Percentiles rank a stretch among this genome's conserved stretches.
phyloP scores from a whole-genome alignment of 2,888 invertebrate genomes.

The Keiferia lycopersicella region DNA sequence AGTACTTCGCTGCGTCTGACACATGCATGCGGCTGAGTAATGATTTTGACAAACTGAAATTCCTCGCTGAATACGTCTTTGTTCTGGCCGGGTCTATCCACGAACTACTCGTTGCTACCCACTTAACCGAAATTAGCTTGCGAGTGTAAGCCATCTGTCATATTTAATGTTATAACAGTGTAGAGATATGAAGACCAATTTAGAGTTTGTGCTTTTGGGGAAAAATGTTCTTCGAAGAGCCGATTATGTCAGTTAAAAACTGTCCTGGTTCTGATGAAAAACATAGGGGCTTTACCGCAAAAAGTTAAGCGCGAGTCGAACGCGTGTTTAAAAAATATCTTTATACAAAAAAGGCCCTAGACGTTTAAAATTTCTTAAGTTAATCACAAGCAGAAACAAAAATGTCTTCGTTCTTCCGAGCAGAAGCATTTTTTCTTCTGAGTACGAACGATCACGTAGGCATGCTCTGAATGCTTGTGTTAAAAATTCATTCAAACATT shows the following conservation, averaged over 20 bases:
- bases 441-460: not conserved
- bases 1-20: conserved; percentile 14
- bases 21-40: conserved; percentile 17
- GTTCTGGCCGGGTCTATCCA: not conserved
- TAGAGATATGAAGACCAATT: not conserved
- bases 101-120: not conserved
- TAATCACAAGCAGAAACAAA: not conserved
- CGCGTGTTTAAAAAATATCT: too few species aligned
- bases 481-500: not conserved
- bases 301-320: too few species aligned
- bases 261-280: too few species aligned
- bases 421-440: not conserved
- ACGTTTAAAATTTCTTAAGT: too few species aligned
- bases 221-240: too few species aligned
- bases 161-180: not conserved
- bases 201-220: not conserved
- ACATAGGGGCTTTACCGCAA: too few species aligned
- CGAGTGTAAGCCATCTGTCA: not conserved
- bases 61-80: conserved; percentile 21
- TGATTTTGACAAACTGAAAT: conserved; percentile 23
- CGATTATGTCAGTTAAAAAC: too few species aligned
- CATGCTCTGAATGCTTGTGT: not conserved
- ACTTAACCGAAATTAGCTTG: not conserved
- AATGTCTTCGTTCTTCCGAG: not conserved
- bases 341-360: too few species aligned